These are phyloP conservation scores for Matsumurasca onukii DNA, from an alignment of 1,140 invertebrate species.

Conservation along the genomic window DNA sequence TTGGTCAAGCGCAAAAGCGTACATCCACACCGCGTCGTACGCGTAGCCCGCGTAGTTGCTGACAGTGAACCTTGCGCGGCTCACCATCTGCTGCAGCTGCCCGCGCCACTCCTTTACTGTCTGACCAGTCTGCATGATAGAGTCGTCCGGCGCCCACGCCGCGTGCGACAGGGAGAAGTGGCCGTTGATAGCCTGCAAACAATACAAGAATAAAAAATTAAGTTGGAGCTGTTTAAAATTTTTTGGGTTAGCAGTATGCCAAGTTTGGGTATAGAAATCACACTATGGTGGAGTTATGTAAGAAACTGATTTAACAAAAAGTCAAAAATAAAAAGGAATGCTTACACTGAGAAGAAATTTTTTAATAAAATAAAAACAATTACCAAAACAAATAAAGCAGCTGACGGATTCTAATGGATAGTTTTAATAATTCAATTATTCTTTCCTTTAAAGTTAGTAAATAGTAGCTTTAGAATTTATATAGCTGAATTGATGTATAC, in stretches of 20 bases:
- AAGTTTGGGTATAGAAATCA: no score
- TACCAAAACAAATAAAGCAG: no score
- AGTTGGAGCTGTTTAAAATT: constrained; percentile 6
- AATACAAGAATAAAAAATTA: constrained; percentile 30
- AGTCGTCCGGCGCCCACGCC: constrained; percentile 61
- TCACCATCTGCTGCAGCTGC: constrained; percentile 48
- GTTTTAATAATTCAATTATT: no score
- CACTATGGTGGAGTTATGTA: no score
- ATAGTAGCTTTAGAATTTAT: no score
- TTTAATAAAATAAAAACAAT: no score
- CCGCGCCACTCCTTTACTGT: constrained; percentile 59
- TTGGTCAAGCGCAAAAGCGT: constrained; percentile 69
- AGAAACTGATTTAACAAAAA: no score
- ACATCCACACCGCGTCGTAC: constrained; percentile 86
- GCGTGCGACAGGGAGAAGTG: constrained; percentile 71
- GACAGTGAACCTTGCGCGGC: constrained; percentile 43
- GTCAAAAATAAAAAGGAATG: no score
- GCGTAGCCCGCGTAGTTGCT: constrained; percentile 70
- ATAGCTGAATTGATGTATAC: no score
- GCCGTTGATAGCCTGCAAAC: constrained; percentile 66
- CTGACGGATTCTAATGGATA: no score
- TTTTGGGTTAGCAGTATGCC: not conserved
- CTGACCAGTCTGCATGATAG: constrained; percentile 64
- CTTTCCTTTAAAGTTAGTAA: no score
- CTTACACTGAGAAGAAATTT: no score